Percentiles rank a stretch among this genome's conserved stretches.
These are phyloP conservation scores for Myotis planiceps DNA, from an alignment of 2,797 vertebrate genomes.

Conservation along the genomic window DNA sequence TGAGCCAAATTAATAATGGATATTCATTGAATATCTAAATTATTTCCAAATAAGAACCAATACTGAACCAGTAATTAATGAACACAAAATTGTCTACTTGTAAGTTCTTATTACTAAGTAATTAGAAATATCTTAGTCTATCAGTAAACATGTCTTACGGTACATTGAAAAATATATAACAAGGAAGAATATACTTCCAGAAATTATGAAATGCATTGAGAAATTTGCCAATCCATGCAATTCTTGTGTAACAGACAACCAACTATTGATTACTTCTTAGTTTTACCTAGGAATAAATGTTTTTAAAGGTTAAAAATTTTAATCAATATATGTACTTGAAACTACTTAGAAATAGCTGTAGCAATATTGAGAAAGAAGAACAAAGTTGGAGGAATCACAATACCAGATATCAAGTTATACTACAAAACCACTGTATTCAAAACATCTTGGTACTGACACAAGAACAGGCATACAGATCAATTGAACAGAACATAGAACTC, in stretches of 20 bases:
- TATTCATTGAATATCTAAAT: background rate
- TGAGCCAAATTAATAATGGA: background rate
- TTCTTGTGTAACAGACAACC: background rate
- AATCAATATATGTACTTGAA: too few relatives aligned
- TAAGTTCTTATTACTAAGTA: background rate
- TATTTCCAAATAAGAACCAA: background rate
- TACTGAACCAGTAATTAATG: background rate
- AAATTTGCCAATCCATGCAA: background rate
- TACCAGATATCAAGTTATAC: too few relatives aligned
- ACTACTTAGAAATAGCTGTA: too few relatives aligned
- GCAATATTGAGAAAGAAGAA: too few relatives aligned
- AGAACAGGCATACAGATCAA: too few relatives aligned
- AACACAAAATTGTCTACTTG: background rate
- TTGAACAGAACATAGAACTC: too few relatives aligned
- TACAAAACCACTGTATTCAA: too few relatives aligned
- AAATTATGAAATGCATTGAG: background rate
- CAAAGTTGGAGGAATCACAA: too few relatives aligned
- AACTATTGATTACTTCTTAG: background rate
- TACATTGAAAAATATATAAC: background rate
- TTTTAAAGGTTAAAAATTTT: too few relatives aligned
- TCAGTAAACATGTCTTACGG: background rate
- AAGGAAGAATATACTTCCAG: background rate
- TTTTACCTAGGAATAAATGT: too few relatives aligned
- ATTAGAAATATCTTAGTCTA: background rate
- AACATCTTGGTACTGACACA: too few relatives aligned